Conservation (phyloP, 2,797 vertebrate genomes). For the Malurus splendens region DNA sequence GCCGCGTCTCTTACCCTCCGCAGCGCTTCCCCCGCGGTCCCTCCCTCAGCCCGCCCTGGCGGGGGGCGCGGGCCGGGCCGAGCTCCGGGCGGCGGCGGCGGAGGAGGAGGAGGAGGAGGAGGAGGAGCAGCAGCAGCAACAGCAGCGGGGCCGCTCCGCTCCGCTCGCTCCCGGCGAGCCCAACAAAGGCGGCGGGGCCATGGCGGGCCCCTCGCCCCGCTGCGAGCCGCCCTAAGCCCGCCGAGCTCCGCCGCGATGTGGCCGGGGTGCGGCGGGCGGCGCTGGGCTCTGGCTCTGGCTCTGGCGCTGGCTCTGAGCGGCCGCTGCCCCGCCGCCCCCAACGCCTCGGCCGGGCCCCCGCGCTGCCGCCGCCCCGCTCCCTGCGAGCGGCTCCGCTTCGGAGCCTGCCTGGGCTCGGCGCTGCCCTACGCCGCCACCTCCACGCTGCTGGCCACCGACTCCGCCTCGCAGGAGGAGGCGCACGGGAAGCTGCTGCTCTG, state of each 20-base stretch:
- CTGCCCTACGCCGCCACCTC: slow-evolving; percentile 90
- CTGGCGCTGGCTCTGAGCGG: background rate
- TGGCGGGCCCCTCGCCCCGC: background rate
- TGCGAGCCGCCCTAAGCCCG: background rate
- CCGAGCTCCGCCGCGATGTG: background rate
- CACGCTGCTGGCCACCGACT: slow-evolving; percentile 87
- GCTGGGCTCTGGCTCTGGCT: slow-evolving; percentile 40
- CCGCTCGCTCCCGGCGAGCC: background rate
- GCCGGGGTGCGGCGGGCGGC: slow-evolving; percentile 38
- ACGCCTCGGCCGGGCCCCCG: slow-evolving; percentile 57
- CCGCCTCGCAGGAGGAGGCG: slow-evolving; percentile 86
- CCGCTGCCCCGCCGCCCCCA: background rate
- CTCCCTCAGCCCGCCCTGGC: background rate
- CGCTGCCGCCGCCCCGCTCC: slow-evolving; percentile 82
- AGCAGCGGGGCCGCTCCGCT: background rate
- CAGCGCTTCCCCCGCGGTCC: background rate
- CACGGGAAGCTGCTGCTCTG: slow-evolving; percentile 89
- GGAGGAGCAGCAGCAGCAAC: background rate
- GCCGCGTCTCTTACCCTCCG: background rate
- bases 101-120: background rate
- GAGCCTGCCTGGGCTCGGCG: slow-evolving; percentile 86
- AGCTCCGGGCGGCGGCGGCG: background rate
- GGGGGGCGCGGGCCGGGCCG: slow-evolving; percentile 9
- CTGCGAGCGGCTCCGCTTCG: slow-evolving; percentile 85
- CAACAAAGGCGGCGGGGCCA: background rate